Conservation (phyloP, 64 coral and sea anemone genomes). For the Cladopsammia gracilis region DNA sequence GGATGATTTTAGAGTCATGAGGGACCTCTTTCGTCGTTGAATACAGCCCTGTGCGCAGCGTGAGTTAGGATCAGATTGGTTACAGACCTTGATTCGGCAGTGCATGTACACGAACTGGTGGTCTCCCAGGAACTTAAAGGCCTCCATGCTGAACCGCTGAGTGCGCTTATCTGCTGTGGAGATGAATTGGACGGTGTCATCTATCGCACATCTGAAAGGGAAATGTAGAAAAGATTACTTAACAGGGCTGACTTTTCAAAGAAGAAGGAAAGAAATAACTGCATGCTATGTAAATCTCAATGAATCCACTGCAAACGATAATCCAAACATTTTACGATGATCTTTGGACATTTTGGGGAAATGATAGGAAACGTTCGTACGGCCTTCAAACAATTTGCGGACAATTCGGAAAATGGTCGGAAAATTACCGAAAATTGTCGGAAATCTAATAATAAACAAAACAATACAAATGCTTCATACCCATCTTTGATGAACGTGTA, state of each 20-base stretch:
- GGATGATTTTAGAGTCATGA: background rate
- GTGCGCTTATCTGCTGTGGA: background rate
- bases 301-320: no score
- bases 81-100: constrained; percentile 39
- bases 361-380: no score
- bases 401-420: no score
- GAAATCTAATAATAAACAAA: no score
- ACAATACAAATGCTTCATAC: background rate
- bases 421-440: no score
- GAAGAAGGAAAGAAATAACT: no score
- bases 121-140: constrained; percentile 18
- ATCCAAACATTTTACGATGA: no score
- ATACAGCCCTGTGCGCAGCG: constrained; percentile 44
- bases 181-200: constrained; percentile 12
- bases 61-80: constrained; percentile 26
- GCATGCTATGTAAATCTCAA: no score
- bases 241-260: no score
- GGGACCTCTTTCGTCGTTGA: background rate
- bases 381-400: no score
- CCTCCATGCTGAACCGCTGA: constrained; percentile 6
- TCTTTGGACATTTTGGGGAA: no score
- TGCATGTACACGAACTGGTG: constrained; percentile 40
- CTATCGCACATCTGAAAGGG: background rate
- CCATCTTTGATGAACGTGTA: constrained; percentile 31
- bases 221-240: background rate